Conservation (phyloP, 2,113 vertebrate genomes). For the Bos indicus region DNA sequence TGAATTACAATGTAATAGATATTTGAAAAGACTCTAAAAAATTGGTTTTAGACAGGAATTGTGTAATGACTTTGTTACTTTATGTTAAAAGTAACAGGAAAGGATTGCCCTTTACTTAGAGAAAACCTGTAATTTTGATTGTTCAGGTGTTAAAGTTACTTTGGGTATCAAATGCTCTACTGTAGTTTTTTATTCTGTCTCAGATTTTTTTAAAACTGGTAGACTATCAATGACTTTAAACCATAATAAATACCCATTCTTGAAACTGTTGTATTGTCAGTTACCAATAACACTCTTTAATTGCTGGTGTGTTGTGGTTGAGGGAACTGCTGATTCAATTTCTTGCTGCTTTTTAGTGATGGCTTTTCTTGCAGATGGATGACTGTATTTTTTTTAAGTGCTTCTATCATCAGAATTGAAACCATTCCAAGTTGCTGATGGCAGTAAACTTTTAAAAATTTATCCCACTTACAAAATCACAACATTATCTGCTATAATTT, state of each 20-base stretch:
- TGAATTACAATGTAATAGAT: not conserved
- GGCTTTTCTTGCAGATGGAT: not conserved
- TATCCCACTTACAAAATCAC: not conserved
- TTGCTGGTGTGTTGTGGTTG: not conserved
- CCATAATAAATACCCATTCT: not conserved
- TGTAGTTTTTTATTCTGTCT: not conserved
- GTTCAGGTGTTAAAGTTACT: not conserved
- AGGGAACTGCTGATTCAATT: not conserved
- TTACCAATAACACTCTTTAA: not conserved
- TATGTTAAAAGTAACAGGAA: not conserved
- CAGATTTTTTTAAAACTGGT: not conserved
- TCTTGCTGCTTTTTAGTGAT: conserved; percentile 2
- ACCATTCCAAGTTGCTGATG: not conserved
- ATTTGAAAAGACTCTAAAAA: not conserved
- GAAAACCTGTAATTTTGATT: not conserved
- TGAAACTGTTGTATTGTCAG: not conserved
- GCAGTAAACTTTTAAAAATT: not conserved
- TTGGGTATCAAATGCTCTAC: not conserved
- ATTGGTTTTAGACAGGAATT: conserved; percentile 7
- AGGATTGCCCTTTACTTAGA: not conserved
- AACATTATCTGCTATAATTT: not conserved
- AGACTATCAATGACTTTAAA: not conserved
- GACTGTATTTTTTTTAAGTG: not conserved
- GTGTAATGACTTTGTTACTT: not conserved
- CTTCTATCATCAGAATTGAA: not conserved